Evolutionary conservation across 1,140 invertebrate genomes (phyloP).

Genomic region (Archivesica marissinica): DNA sequence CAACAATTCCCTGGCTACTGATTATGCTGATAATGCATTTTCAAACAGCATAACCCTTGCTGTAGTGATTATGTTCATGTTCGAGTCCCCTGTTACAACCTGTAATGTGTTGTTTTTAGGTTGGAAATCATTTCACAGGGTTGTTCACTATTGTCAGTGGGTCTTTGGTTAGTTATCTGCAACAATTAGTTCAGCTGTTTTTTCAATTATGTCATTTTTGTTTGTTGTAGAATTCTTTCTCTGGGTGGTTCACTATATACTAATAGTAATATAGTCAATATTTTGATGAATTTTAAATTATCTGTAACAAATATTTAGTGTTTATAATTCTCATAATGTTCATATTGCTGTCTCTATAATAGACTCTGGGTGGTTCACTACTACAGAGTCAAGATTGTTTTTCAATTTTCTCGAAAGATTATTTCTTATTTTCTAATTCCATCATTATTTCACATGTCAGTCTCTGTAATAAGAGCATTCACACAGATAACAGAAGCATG

Average conservation of each 20-base stretch:
- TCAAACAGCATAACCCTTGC: conserved; percentile 40
- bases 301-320: too few species aligned
- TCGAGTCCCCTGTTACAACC: not conserved
- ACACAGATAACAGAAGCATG: conserved; percentile 12
- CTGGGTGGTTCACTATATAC: too few species aligned
- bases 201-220: too few species aligned
- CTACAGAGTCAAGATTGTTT: not conserved
- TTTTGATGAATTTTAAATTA: too few species aligned
- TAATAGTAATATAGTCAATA: too few species aligned
- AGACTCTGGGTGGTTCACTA: not conserved
- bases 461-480: not conserved
- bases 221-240: too few species aligned
- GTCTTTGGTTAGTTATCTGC: too few species aligned
- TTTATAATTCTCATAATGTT: too few species aligned
- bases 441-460: conserved; percentile 33
- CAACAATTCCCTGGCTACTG: conserved; percentile 32
- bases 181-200: too few species aligned
- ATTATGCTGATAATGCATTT: conserved; percentile 27
- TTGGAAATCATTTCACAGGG: too few species aligned
- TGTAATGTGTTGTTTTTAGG: conserved; percentile 32
- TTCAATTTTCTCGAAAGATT: conserved; percentile 4
- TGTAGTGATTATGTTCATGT: conserved; percentile 14
- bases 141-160: too few species aligned
- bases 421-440: conserved; percentile 4
- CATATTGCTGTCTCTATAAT: too few species aligned